phyloP scores from a whole-genome alignment of 2,797 vertebrate species.

The Alfaro cultratus region DNA sequence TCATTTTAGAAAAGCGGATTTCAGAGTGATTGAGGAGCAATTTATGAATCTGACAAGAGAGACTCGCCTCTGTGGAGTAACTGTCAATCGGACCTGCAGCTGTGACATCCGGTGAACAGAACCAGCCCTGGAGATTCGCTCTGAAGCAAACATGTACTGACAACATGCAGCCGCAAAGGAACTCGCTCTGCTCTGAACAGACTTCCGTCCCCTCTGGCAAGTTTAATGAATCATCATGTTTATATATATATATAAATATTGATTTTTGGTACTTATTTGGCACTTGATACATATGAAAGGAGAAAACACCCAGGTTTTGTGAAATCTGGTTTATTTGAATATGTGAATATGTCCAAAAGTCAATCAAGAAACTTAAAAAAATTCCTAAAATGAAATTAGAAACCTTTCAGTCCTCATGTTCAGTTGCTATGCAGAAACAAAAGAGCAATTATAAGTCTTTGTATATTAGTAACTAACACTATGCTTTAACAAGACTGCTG shows the following conservation, averaged over 20 bases:
- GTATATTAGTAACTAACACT: too few relatives aligned
- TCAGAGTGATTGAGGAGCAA: slow-evolving; percentile 41
- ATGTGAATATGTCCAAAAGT: too few relatives aligned
- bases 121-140: slow-evolving; percentile 32
- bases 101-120: slow-evolving; percentile 42
- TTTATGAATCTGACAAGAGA: slow-evolving; percentile 35
- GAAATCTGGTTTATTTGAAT: neutral
- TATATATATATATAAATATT: too few relatives aligned
- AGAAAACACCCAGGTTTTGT: neutral
- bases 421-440: too few relatives aligned
- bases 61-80: slow-evolving; percentile 42
- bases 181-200: slow-evolving; percentile 48
- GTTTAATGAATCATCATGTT: slow-evolving; percentile 12
- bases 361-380: too few relatives aligned
- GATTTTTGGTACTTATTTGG: too few relatives aligned
- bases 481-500: neutral
- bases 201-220: slow-evolving; percentile 42
- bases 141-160: slow-evolving; percentile 42
- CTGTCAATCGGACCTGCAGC: slow-evolving; percentile 48
- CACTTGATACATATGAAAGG: neutral
- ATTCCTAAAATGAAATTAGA: too few relatives aligned
- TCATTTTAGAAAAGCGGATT: neutral
- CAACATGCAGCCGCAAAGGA: slow-evolving; percentile 17
- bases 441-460: too few relatives aligned
- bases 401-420: too few relatives aligned